Evolutionary conservation across 2,888 invertebrate genomes (phyloP).

Genomic region (Patella caerulea): DNA sequence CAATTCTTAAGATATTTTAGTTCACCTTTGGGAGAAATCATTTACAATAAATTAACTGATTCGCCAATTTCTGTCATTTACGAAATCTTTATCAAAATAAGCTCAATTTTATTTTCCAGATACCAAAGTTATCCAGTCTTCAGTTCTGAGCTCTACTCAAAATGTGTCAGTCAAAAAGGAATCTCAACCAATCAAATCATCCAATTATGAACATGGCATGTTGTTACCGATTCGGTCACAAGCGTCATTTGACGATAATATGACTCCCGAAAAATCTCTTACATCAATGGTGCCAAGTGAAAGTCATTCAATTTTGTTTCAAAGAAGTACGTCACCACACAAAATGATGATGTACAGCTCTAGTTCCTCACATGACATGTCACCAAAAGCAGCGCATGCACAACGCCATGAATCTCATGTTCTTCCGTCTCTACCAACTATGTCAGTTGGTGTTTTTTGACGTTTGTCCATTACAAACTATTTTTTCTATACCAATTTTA

Average conservation of each 20-base stretch:
- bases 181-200: background rate
- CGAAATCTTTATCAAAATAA: background rate
- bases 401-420: background rate
- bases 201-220: background rate
- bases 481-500: too few species aligned
- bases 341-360: background rate
- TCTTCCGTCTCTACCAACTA: background rate
- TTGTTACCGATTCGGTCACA: background rate
- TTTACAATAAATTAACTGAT: too few species aligned
- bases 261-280: background rate
- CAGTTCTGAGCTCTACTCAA: slow-evolving; percentile 3
- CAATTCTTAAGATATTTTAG: too few species aligned
- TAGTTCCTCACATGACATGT: background rate
- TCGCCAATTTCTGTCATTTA: too few species aligned
- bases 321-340: background rate
- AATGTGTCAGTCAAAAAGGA: background rate
- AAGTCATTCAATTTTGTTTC: too few species aligned
- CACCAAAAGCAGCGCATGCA: background rate
- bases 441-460: background rate
- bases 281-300: background rate
- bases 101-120: background rate
- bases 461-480: too few species aligned
- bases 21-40: too few species aligned
- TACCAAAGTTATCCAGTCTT: background rate
- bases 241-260: background rate